phyloP scores from a whole-genome alignment of 2,797 vertebrate genomes.

The Vespertilio murinus region DNA sequence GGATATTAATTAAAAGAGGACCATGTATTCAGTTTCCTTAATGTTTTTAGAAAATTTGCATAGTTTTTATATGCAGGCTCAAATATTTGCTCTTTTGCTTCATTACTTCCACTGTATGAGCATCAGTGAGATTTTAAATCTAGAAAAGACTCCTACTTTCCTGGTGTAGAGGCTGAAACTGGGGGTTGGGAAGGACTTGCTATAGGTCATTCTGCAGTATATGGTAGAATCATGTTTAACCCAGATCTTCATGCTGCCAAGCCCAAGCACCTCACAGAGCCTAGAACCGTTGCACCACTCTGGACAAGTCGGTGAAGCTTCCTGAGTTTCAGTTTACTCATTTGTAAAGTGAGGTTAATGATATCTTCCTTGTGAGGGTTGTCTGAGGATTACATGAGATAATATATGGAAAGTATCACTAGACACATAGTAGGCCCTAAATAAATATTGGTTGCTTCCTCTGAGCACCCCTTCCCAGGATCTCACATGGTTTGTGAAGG shows the following conservation, averaged over 20 bases:
- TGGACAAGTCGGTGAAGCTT: not conserved
- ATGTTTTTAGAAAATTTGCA: not conserved
- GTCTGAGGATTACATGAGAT: not conserved
- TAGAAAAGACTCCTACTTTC: not conserved
- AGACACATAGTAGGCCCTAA: not conserved
- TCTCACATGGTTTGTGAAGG: not conserved
- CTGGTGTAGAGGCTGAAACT: not conserved
- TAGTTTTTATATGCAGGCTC: not conserved
- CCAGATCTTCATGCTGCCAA: not conserved
- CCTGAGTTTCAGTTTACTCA: not conserved
- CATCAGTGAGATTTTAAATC: not conserved
- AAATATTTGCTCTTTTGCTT: not conserved
- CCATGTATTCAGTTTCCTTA: not conserved
- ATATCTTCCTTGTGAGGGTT: not conserved
- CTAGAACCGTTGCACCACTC: no score
- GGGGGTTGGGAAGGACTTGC: not conserved
- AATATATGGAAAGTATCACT: not conserved
- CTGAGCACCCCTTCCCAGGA: not conserved
- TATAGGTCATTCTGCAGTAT: not conserved
- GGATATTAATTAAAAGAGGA: conserved; percentile 7
- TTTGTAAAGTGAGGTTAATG: not conserved
- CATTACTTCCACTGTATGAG: not conserved
- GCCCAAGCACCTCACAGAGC: no score
- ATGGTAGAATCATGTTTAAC: not conserved
- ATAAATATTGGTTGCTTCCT: not conserved